phyloP scores from a whole-genome alignment of 1,140 invertebrate species.

The Mercenaria mercenaria region DNA sequence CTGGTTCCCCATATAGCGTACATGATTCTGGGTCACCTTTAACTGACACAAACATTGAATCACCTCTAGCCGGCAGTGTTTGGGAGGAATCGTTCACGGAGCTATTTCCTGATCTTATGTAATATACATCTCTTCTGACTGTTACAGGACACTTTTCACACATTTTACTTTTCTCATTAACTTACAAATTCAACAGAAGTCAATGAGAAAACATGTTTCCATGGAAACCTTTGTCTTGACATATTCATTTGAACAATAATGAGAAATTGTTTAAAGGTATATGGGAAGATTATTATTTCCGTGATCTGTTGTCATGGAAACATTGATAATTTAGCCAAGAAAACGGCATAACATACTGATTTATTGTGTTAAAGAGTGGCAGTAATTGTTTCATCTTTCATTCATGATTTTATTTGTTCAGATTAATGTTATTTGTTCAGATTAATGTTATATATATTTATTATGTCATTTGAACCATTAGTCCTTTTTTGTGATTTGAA shows the following conservation, averaged over 20 bases:
- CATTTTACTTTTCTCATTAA: too few relatives aligned
- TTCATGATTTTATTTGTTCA: background rate
- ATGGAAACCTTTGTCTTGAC: too few relatives aligned
- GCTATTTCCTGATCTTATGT: constrained; percentile 80
- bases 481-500: constrained; percentile 34
- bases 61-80: constrained; percentile 68
- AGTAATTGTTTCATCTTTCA: background rate
- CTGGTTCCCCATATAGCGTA: constrained; percentile 75
- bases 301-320: too few relatives aligned
- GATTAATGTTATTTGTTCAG: constrained; percentile 8
- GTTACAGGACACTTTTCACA: background rate
- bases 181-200: too few relatives aligned
- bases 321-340: too few relatives aligned
- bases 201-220: too few relatives aligned
- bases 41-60: constrained; percentile 46
- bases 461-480: constrained; percentile 5
- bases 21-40: constrained; percentile 28
- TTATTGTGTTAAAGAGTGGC: background rate
- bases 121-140: constrained; percentile 31
- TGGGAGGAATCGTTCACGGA: constrained; percentile 84
- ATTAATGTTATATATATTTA: constrained; percentile 11
- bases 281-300: too few relatives aligned
- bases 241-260: too few relatives aligned
- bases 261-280: too few relatives aligned
- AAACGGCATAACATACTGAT: too few relatives aligned